Conservation (phyloP, 2,113 vertebrate species). For the Salminus brasiliensis region DNA sequence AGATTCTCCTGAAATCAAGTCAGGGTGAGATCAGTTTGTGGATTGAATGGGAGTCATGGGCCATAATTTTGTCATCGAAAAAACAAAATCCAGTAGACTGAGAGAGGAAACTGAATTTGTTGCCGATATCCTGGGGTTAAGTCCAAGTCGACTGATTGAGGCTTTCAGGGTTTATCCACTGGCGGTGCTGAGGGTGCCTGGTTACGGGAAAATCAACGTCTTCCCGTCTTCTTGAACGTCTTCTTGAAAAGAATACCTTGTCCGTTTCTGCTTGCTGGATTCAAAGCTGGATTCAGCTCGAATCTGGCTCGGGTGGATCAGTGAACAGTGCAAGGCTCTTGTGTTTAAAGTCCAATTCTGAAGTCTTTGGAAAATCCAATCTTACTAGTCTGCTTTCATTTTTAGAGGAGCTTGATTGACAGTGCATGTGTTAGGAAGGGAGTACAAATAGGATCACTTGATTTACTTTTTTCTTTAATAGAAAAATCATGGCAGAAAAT, state of each 20-base stretch:
- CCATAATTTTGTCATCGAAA: slow-evolving; percentile 16
- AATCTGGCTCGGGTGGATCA: background rate
- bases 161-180: slow-evolving; percentile 39
- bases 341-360: background rate
- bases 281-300: background rate
- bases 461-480: too few species aligned
- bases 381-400: background rate
- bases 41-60: background rate
- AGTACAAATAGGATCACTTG: background rate
- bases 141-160: slow-evolving; percentile 34
- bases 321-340: background rate
- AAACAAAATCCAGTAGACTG: slow-evolving; percentile 24
- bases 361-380: slow-evolving; percentile 19
- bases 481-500: too few species aligned
- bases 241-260: slow-evolving; percentile 10
- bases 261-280: background rate
- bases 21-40: slow-evolving; percentile 10
- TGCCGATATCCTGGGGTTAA: slow-evolving; percentile 47
- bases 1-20: slow-evolving; percentile 5
- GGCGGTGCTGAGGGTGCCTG: slow-evolving; percentile 19
- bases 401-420: background rate
- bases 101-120: slow-evolving; percentile 13
- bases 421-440: background rate
- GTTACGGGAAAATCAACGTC: slow-evolving; percentile 31
- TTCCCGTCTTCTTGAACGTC: background rate